phyloP scores from a whole-genome alignment of 1,140 invertebrate species.

The Schlechtendalia chinensis region DNA sequence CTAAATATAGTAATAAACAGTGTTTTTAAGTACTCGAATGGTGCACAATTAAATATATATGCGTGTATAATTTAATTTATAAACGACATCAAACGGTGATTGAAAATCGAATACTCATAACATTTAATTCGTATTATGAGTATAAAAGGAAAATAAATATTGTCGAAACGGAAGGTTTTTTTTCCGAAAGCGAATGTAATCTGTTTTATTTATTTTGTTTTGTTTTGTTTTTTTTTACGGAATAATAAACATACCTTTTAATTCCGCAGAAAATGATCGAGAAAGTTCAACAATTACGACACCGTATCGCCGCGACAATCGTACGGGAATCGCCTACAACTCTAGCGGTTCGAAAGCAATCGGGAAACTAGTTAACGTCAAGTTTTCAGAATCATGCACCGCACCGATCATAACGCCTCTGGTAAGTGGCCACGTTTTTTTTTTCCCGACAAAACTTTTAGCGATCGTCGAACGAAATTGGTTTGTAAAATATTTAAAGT shows the following conservation, averaged over 20 bases:
- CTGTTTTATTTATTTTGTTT: too few relatives aligned
- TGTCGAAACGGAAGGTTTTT: too few relatives aligned
- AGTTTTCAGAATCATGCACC: slow-evolving; percentile 34
- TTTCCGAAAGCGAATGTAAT: too few relatives aligned
- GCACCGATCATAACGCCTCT: slow-evolving; percentile 23
- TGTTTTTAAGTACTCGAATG: too few relatives aligned
- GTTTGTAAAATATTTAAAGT: too few relatives aligned
- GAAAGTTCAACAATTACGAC: not conserved
- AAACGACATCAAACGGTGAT: too few relatives aligned
- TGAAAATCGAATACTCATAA: too few relatives aligned
- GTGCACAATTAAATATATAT: too few relatives aligned
- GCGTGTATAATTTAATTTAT: too few relatives aligned
- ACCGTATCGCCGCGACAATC: not conserved
- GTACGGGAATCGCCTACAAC: not conserved
- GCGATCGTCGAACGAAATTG: not conserved
- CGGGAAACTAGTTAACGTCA: slow-evolving; percentile 23
- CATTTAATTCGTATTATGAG: too few relatives aligned
- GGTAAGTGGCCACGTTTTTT: not conserved
- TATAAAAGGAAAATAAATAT: too few relatives aligned
- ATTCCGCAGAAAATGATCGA: slow-evolving; percentile 30
- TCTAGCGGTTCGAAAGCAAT: slow-evolving; percentile 26
- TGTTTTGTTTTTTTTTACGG: not conserved
- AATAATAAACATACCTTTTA: not conserved
- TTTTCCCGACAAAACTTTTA: not conserved
- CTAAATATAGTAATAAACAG: too few relatives aligned